phyloP scores from a whole-genome alignment of 1,140 invertebrate genomes.

The Choristoneura fumiferana region DNA sequence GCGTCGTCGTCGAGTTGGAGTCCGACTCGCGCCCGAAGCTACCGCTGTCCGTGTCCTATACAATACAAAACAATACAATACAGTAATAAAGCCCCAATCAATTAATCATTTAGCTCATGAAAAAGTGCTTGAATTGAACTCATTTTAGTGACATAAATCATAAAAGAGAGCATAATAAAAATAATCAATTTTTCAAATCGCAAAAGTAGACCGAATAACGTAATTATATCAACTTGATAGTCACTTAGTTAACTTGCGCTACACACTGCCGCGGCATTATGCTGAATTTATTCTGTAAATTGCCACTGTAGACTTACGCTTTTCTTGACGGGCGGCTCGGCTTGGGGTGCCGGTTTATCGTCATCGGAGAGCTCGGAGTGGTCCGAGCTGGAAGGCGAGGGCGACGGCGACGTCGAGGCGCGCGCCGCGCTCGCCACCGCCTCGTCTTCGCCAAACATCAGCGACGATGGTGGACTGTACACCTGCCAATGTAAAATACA shows the following conservation, averaged over 20 bases:
- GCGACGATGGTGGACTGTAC: constrained; percentile 66
- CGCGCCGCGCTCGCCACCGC: constrained; percentile 32
- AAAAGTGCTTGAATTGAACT: too few species aligned
- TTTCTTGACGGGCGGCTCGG: constrained; percentile 45
- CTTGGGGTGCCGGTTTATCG: constrained; percentile 35
- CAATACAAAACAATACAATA: too few species aligned
- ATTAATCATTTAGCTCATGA: too few species aligned
- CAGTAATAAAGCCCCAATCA: too few species aligned
- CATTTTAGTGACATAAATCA: too few species aligned
- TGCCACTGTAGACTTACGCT: constrained; percentile 51
- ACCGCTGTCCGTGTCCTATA: constrained; percentile 82
- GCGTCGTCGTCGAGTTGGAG: constrained; percentile 86
- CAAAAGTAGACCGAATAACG: too few species aligned
- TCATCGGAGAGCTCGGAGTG: constrained; percentile 65
- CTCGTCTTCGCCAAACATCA: constrained; percentile 54
- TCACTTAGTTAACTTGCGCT: too few species aligned
- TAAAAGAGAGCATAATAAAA: too few species aligned
- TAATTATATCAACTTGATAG: too few species aligned
- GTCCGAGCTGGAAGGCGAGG: constrained; percentile 61
- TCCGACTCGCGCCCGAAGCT: constrained; percentile 86
- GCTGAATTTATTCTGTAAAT: too few species aligned
- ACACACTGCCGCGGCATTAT: too few species aligned
- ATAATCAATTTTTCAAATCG: too few species aligned
- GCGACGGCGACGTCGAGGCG: constrained; percentile 56
- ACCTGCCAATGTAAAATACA: constrained; percentile 42